A percentile compares a stretch with the other conserved stretches of the same genome.
These are phyloP conservation scores for Drosophila longiperda DNA, from an alignment of 2,888 invertebrate genomes.

Conservation along the genomic window DNA sequence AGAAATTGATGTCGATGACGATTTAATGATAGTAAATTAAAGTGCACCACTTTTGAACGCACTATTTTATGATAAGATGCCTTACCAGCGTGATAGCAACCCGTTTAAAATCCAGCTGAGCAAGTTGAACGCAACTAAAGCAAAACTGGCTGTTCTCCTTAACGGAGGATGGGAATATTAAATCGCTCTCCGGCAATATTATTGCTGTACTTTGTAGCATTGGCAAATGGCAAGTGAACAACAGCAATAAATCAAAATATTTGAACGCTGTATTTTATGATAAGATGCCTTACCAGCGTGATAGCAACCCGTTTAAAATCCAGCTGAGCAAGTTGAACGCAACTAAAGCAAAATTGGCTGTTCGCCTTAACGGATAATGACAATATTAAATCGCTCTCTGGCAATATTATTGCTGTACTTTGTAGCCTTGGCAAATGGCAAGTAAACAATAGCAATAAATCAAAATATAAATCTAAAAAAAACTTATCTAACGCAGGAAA, in stretches of 20 bases:
- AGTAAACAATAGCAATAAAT: neutral
- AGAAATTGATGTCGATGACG: neutral
- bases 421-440: conserved; percentile 38
- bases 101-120: conserved; percentile 43
- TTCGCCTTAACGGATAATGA: conserved; percentile 36
- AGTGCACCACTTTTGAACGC: conserved; percentile 1
- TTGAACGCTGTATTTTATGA: conserved; percentile 13
- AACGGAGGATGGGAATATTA: conserved; percentile 30
- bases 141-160: conserved; percentile 10
- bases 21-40: neutral
- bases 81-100: conserved; percentile 8
- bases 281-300: conserved; percentile 11
- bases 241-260: neutral
- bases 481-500: conserved; percentile 51
- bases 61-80: conserved; percentile 6
- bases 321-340: neutral
- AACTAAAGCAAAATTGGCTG: conserved; percentile 15
- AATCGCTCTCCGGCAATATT: conserved; percentile 31
- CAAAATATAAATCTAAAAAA: neutral
- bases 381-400: conserved; percentile 13
- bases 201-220: conserved; percentile 34
- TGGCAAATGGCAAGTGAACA: conserved; percentile 37
- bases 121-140: conserved; percentile 4
- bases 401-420: conserved; percentile 42
- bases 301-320: conserved; percentile 54